Conservation (phyloP, 2,113 vertebrate genomes). For the Pteruthius melanotis region DNA sequence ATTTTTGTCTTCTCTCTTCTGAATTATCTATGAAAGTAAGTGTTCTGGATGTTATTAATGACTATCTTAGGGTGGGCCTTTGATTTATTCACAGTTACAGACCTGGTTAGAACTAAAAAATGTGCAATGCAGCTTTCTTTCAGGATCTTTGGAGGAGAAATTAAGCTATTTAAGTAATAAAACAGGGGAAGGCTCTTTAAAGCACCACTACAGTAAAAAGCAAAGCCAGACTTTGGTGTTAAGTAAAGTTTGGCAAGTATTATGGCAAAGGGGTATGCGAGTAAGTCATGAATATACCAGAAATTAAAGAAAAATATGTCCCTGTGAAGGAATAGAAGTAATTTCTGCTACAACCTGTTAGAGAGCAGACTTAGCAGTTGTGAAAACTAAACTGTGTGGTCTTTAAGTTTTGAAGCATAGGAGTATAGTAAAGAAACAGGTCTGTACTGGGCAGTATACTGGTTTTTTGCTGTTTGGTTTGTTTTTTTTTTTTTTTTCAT, state of each 20-base stretch:
- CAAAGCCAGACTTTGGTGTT: background rate
- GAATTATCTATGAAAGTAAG: background rate
- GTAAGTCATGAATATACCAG: background rate
- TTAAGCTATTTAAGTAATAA: background rate
- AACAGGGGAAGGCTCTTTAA: background rate
- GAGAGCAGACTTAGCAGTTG: background rate
- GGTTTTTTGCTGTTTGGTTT: background rate
- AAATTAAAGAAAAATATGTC: background rate
- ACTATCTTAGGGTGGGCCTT: background rate
- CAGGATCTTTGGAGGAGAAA: background rate
- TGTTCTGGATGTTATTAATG: background rate
- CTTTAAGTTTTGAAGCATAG: background rate
- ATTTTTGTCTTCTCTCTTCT: background rate
- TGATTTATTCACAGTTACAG: background rate
- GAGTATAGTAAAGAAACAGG: background rate
- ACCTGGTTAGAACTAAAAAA: background rate
- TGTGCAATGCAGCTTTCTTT: background rate
- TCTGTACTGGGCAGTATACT: background rate
- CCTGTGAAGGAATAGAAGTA: background rate
- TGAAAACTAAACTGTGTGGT: background rate
- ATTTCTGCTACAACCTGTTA: background rate
- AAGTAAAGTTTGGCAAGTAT: background rate
- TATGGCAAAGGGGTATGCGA: background rate
- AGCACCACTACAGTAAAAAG: background rate
- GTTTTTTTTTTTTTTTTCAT: background rate